These are phyloP conservation scores for Cactoblastis cactorum DNA, from an alignment of 2,888 invertebrate species.

Conservation along the genomic window DNA sequence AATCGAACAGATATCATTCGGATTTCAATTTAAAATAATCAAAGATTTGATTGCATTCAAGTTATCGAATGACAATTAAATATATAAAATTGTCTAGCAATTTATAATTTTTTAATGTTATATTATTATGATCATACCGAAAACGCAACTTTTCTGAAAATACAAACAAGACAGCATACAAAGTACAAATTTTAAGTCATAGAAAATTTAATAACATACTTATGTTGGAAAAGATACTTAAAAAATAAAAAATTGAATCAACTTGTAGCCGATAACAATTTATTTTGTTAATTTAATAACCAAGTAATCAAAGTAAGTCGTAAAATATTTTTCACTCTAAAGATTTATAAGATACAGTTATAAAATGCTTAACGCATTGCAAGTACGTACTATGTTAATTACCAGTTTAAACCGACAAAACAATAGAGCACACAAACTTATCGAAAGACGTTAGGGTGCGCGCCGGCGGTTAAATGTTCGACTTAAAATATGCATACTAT, in stretches of 20 bases:
- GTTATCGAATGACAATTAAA: too few relatives aligned
- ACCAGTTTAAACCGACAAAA: slow-evolving; percentile 8
- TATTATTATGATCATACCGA: too few relatives aligned
- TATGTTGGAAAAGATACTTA: background rate
- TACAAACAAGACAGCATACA: too few relatives aligned
- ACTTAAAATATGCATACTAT: slow-evolving; percentile 58
- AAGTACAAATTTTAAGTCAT: too few relatives aligned
- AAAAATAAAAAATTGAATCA: background rate
- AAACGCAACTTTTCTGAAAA: too few relatives aligned
- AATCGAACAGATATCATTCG: too few relatives aligned
- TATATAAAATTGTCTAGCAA: too few relatives aligned
- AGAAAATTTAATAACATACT: background rate
- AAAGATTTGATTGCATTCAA: too few relatives aligned
- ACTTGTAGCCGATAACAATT: background rate
- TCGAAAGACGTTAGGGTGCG: slow-evolving; percentile 30
- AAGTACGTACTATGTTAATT: slow-evolving; percentile 9
- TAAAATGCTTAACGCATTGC: slow-evolving; percentile 3
- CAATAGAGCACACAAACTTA: slow-evolving; percentile 16
- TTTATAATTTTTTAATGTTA: too few relatives aligned
- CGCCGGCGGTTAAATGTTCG: slow-evolving; percentile 35
- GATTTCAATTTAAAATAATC: too few relatives aligned
- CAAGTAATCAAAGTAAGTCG: background rate
- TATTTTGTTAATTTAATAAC: background rate
- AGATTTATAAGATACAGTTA: slow-evolving; percentile 6
- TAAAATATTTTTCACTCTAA: background rate